These are phyloP conservation scores for Lasioglossum calceatum DNA, from an alignment of 2,888 invertebrate species.

Conservation along the genomic window DNA sequence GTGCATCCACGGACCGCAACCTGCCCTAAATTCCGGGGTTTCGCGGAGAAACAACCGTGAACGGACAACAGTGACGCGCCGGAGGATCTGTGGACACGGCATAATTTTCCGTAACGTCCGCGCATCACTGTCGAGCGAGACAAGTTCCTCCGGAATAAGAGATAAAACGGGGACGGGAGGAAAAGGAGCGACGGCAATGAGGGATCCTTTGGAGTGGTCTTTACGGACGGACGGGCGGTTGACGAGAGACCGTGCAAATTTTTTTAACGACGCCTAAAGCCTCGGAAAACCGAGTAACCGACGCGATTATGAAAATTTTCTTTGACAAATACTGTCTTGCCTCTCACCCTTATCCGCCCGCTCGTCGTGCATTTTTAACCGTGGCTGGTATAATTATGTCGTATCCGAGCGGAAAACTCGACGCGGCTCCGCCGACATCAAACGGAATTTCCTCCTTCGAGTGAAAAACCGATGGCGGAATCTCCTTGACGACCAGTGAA, in stretches of 20 bases:
- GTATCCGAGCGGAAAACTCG: slow-evolving; percentile 49
- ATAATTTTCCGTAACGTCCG: slow-evolving; percentile 43
- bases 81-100: slow-evolving; percentile 29
- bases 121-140: slow-evolving; percentile 47
- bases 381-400: slow-evolving; percentile 64
- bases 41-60: slow-evolving; percentile 30
- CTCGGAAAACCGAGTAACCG: slow-evolving; percentile 72
- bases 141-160: slow-evolving; percentile 33
- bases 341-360: slow-evolving; percentile 42
- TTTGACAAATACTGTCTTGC: slow-evolving; percentile 75
- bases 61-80: slow-evolving; percentile 1
- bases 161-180: slow-evolving; percentile 26
- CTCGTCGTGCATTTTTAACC: slow-evolving; percentile 51
- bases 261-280: slow-evolving; percentile 82
- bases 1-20: slow-evolving; percentile 73
- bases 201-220: slow-evolving; percentile 61
- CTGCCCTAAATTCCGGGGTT: slow-evolving; percentile 72
- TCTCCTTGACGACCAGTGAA: slow-evolving; percentile 26
- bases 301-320: slow-evolving; percentile 78
- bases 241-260: slow-evolving; percentile 83
- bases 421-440: slow-evolving; percentile 52
- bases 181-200: slow-evolving; percentile 29
- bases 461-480: slow-evolving; percentile 36
- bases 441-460: slow-evolving; percentile 50
- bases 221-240: slow-evolving; percentile 81